These are phyloP conservation scores for Theretra japonica DNA, from an alignment of 2,888 invertebrate genomes.

Conservation along the genomic window DNA sequence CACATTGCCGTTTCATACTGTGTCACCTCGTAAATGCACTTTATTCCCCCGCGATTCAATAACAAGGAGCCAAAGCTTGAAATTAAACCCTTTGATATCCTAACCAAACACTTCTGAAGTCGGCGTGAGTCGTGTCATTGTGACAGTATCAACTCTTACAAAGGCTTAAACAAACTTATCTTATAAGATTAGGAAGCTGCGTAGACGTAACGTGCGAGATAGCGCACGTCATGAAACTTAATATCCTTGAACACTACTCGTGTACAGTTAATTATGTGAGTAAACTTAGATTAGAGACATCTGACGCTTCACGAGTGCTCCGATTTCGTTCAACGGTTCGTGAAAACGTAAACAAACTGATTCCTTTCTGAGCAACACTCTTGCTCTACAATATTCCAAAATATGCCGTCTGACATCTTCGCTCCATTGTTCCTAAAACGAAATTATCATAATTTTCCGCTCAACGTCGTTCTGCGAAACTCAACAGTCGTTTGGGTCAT, in stretches of 20 bases:
- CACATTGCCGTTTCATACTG: constrained; percentile 56
- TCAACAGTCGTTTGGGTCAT: constrained; percentile 56
- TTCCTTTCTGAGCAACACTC: neutral
- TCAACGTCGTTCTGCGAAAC: constrained; percentile 60
- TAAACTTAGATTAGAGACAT: constrained; percentile 65
- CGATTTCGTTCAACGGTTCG: constrained; percentile 53
- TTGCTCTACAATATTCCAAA: constrained; percentile 27
- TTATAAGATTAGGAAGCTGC: constrained; percentile 49
- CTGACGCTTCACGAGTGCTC: constrained; percentile 60
- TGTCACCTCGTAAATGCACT: constrained; percentile 63
- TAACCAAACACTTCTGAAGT: constrained; percentile 29
- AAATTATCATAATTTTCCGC: constrained; percentile 75
- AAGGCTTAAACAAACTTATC: constrained; percentile 50
- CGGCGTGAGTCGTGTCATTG: constrained; percentile 36
- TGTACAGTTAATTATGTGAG: constrained; percentile 66
- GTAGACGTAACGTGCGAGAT: constrained; percentile 55
- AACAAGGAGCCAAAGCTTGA: constrained; percentile 13
- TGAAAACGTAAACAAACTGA: constrained; percentile 44
- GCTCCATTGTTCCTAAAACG: constrained; percentile 42
- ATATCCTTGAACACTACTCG: constrained; percentile 69
- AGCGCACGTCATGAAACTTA: constrained; percentile 63
- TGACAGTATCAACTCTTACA: constrained; percentile 61
- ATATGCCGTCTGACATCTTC: constrained; percentile 48
- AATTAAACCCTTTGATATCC: constrained; percentile 28
- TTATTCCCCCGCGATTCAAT: constrained; percentile 41